Base-by-base conservation (phyloP, 2,888 invertebrate species). In the Chloroclysta siterata region DNA sequence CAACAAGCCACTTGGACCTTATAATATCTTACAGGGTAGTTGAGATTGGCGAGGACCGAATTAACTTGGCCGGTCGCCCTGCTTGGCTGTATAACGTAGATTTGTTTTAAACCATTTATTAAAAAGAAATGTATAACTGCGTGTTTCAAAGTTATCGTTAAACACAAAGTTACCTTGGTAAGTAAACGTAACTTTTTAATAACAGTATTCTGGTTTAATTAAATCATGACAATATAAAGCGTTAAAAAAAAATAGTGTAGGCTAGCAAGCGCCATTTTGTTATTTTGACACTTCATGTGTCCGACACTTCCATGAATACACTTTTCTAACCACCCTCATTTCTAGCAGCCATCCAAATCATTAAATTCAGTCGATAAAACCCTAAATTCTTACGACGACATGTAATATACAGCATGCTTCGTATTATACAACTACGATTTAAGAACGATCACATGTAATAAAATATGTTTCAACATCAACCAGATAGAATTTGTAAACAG, bases 401-500 rank as follows among this genome's bases (percentile, higher is more conserved):
- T 53, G 48, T 64, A 70, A 74, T 71, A 78, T 79, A 75, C 60
- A 60, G 57, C 65, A 60, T 65, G 60, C 60, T 56, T 36, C 50
- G 51, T n/a, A 57, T 14, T 57, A 56, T 53, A 61, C 46, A 58
- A 44, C 65, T 61, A 65, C 53, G 33, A 61, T 39, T 57, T 61
- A 65, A 50, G 33, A 61, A 65, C 68, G 64, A 65, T 69, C 72
- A 75, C 72, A 74, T 77, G 73, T 87, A 83, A 85, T 90, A 90
- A 89, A 90, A 90, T 90, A 90, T 87, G 66, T 79, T 85, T 76
- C 75, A 89, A 87, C 84, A 80, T 77, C 85, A 90, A 90, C 89
- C 86, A 79, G 88, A 90, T 92, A 92, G 85, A 92, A 87, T 92
- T 90, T 91, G 83, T 85, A 85, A 84, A 86, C 78, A 84, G 80